Base-by-base conservation (phyloP, 2,888 invertebrate genomes). In the Macaria liturata region DNA sequence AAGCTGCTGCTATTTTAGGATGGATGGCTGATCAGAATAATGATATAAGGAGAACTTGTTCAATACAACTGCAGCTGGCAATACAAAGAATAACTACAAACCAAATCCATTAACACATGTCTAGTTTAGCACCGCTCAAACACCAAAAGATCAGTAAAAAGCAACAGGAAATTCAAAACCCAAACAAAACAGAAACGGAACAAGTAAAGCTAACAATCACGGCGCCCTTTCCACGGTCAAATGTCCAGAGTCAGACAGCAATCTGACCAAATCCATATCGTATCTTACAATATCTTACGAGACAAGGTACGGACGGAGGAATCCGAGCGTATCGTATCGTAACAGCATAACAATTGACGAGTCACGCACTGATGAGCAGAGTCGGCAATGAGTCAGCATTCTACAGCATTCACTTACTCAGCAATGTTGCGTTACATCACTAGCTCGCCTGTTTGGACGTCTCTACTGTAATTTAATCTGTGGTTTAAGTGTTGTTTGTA, bases 281-380 rank as follows among this genome's bases (percentile, higher is more conserved):
- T 9, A 42, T 1, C 42, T 42, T 42, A 42, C 4, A 42, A 42
- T 20, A 20, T 20, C 20, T 20, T 20, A 20, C 20, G 20, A 20
- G 20, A 20, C 20, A 20, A 20, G 20, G 20, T 20, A 20, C 20
- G 40, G 7, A 6, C 4, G 77, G 75, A 80, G 55, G 48, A 52
- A 50, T 44, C 54, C 20, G 45, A 59, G 31, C 54, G 51, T 55
- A 53, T 51, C 54, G 51, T 55, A 53, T 51, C 54, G 40, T 72
- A 71, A 72, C 75, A 75, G 75, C 54, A 34, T 72, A 71, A 72
- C 75, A 75, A 75, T 80, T 78, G 82, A 73, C 72, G 71, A 80
- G 85, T 83, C 83, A 83, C 80, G 86, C 78, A 75, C 79, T 79
- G 84, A 75, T 81, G 81, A 74, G 71, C 55, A 55, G 64, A 67